These are phyloP conservation scores for Cyanoderma ruficeps DNA, from an alignment of 2,113 vertebrate species.

Conservation along the genomic window DNA sequence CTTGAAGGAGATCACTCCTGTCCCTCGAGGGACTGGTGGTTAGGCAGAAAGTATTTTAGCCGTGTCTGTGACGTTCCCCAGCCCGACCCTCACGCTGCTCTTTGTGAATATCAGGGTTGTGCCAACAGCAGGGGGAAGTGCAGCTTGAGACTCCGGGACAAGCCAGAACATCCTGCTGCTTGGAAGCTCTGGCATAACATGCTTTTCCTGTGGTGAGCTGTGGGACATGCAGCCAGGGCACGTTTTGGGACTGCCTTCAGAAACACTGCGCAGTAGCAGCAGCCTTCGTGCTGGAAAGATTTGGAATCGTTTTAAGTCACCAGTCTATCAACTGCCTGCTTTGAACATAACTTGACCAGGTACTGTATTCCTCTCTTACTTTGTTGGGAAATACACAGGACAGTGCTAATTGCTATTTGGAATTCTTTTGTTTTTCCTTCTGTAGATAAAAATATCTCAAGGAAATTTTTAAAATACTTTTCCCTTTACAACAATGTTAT, in stretches of 20 bases:
- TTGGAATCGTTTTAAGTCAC: background rate
- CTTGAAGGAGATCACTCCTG: background rate
- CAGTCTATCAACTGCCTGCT: background rate
- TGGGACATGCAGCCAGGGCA: background rate
- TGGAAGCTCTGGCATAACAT: background rate
- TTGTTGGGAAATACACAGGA: background rate
- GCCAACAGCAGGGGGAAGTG: background rate
- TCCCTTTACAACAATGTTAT: background rate
- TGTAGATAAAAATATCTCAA: background rate
- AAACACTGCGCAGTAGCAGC: background rate
- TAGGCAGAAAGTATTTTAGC: background rate
- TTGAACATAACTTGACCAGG: background rate
- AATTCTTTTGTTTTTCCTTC: background rate
- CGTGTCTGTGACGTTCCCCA: background rate
- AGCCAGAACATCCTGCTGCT: background rate
- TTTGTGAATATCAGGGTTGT: background rate
- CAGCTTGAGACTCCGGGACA: background rate
- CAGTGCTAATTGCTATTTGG: background rate
- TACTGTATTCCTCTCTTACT: conserved; percentile 21
- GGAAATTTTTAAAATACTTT: background rate
- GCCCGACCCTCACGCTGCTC: rapidly evolving
- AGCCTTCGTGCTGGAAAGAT: background rate
- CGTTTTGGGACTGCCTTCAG: background rate
- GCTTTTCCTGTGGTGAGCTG: background rate
- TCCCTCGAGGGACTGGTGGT: background rate